Evolutionary conservation across 2,888 invertebrate species (phyloP), one percentile per base, ranked within the genome.

Genomic region (Leptopterna dolabrata): DNA sequence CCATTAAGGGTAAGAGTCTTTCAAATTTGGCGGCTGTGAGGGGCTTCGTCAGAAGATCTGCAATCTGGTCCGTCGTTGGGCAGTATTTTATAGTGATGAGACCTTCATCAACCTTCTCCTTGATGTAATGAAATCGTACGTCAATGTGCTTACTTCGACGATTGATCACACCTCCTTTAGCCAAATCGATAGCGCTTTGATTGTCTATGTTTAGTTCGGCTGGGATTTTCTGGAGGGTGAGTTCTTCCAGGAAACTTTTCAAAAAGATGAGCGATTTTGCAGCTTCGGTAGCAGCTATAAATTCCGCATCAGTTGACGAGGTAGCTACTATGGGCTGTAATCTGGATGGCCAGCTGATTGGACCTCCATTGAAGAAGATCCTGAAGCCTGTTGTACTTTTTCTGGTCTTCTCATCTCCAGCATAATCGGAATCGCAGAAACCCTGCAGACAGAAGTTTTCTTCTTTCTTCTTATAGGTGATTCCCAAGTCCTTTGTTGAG

Each of bases 331-430:
- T 1, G 0, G 83, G 63, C 24, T 63, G 83, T 16, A 13, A 24
- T 0, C n/a, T n/a, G 0, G 76, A 43, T 14, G 88, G 80, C 90
- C 90, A 90, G 2, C 71, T 73, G 1, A 91, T 88, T 19, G 90
- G 90, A 36, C 90, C 90, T 51, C 89, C 89, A 47, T 27, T 47
- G 76, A 45, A 76, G 47, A 76, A 47, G 14, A 86, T 47, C 0
- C 76, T 76, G 27, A 45, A 76, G 4, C 86, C 86, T 47, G 29
- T 86, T 0, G 86, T 86, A 29, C 86, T 86, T 41, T 73, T 84
- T 30, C 87, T 87, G n/a, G 85, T 80, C 11, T 51, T 19, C 2
- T 14, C 13, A 30, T 88, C 87, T 6, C 78, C 85, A 16, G 89
- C 89, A 73, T 76, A 89, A 41, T 89, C 88, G 0, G 89, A n/a